These are phyloP conservation scores for Carettochelys insculpta DNA, from an alignment of 2,113 vertebrate genomes.

Conservation along the genomic window DNA sequence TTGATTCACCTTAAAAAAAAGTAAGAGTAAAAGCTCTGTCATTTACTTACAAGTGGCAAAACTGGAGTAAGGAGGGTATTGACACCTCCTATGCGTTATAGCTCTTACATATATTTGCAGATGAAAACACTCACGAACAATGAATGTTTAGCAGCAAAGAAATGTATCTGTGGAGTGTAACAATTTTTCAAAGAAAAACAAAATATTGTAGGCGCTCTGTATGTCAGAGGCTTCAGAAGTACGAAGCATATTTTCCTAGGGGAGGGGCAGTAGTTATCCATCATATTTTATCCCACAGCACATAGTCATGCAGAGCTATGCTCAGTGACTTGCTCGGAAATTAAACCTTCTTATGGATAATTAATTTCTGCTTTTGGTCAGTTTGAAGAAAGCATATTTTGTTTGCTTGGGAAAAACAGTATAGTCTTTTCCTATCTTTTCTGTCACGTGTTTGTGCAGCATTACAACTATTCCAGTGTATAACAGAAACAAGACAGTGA, in stretches of 20 bases:
- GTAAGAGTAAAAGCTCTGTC: background rate
- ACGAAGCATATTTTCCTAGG: background rate
- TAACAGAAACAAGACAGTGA: conserved; percentile 7
- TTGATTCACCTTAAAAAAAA: background rate
- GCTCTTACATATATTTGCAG: background rate
- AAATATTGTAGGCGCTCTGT: background rate
- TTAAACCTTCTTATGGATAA: conserved; percentile 26
- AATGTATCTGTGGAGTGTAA: conserved; percentile 33
- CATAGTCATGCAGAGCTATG: conserved; percentile 18
- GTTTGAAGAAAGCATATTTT: conserved; percentile 59
- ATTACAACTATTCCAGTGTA: background rate
- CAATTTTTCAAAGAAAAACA: background rate
- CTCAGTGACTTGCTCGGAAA: conserved; percentile 45
- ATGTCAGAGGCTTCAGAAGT: conserved; percentile 31
- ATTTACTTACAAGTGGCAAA: background rate
- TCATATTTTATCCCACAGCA: conserved; percentile 62
- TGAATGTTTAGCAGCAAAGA: conserved; percentile 26
- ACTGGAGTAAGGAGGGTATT: background rate
- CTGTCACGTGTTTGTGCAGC: conserved; percentile 8
- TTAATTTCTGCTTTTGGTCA: conserved; percentile 47
- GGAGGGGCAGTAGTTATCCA: conserved; percentile 24
- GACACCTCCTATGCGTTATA: background rate
- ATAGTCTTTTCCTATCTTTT: conserved; percentile 24
- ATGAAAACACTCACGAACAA: background rate
- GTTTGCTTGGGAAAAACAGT: conserved; percentile 33